These are phyloP conservation scores for Galago senegalensis DNA, from an alignment of 2,797 vertebrate genomes.

Conservation along the genomic window DNA sequence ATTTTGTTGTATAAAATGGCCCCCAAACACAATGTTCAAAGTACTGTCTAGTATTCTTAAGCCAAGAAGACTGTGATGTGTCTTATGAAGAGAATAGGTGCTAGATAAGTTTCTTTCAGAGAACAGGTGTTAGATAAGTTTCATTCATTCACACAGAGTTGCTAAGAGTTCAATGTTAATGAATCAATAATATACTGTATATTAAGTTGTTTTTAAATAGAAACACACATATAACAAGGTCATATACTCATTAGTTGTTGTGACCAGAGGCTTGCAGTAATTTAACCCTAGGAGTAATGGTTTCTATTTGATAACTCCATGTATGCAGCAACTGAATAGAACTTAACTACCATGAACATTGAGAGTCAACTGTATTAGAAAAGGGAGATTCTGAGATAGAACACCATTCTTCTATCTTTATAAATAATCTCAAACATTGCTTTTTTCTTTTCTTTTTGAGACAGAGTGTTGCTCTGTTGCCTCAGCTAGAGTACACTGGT, in stretches of 20 bases:
- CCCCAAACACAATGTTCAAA: background rate
- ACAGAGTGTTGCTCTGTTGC: background rate
- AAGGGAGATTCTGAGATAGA: background rate
- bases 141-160: background rate
- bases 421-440: background rate
- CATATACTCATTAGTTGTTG: background rate
- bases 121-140: background rate
- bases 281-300: background rate
- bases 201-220: background rate
- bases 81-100: background rate
- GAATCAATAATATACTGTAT: background rate
- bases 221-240: slow-evolving; percentile 16
- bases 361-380: background rate
- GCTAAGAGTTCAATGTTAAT: background rate
- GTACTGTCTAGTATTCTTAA: background rate
- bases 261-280: background rate
- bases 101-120: background rate
- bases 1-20: background rate
- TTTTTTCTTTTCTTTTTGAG: background rate
- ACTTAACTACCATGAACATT: background rate
- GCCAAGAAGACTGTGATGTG: background rate
- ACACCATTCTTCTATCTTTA: background rate
- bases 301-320: background rate
- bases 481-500: background rate
- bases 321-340: background rate